Evolutionary conservation across 2,113 vertebrate genomes (phyloP).

Genomic region (Lepidiolamprologus cunningtoni): DNA sequence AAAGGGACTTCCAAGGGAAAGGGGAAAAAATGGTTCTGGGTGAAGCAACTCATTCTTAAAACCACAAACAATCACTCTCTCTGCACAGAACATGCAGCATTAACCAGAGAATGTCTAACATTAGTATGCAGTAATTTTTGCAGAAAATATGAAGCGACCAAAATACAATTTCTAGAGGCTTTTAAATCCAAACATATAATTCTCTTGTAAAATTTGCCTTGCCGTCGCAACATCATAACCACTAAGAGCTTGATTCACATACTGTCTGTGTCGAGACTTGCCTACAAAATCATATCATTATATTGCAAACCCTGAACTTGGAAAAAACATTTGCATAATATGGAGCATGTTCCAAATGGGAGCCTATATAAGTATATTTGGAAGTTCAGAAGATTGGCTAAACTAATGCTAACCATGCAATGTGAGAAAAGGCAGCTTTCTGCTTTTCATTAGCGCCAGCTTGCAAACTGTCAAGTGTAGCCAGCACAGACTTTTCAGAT

Average conservation of each 20-base stretch:
- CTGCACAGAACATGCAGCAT: not conserved
- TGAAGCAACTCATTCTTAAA: conserved; percentile 10
- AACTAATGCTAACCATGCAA: conserved; percentile 12
- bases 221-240: not conserved
- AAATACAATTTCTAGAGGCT: not conserved
- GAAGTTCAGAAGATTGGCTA: not conserved
- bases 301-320: not conserved
- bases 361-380: not conserved
- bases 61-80: not conserved
- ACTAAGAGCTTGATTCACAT: not conserved
- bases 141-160: not conserved
- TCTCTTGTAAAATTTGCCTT: not conserved
- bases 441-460: conserved; percentile 44
- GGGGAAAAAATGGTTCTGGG: not conserved
- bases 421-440: not conserved
- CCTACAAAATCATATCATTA: not conserved
- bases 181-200: not conserved
- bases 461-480: conserved; percentile 2
- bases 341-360: not conserved
- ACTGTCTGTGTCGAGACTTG: not conserved
- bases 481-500: conserved; percentile 15
- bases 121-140: not conserved
- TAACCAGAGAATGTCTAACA: conserved; percentile 1
- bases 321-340: not conserved
- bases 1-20: not conserved